Conservation (phyloP, 2,113 vertebrate genomes). For the Pica pica region DNA sequence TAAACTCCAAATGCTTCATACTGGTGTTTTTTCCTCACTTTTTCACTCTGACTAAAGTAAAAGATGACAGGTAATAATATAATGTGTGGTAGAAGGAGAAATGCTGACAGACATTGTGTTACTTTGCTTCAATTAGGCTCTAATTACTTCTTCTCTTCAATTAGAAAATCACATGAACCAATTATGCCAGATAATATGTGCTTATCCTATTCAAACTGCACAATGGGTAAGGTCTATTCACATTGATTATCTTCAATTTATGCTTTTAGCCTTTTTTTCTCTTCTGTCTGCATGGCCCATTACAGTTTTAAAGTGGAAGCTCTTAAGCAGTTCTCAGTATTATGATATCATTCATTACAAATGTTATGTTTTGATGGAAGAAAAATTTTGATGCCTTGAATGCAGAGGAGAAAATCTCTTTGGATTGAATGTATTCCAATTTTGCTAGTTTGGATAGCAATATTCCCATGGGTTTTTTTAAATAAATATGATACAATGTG, state of each 20-base stretch:
- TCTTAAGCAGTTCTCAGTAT: constrained; percentile 69
- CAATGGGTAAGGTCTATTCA: constrained; percentile 72
- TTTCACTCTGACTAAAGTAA: constrained; percentile 26
- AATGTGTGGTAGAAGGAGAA: constrained; percentile 58
- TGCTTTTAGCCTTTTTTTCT: constrained; percentile 66
- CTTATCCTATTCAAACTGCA: constrained; percentile 71
- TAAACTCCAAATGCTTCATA: constrained; percentile 27
- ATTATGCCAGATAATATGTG: constrained; percentile 72
- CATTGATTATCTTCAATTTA: constrained; percentile 72
- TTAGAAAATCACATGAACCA: constrained; percentile 74
- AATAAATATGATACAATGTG: constrained; percentile 23
- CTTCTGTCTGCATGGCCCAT: constrained; percentile 60
- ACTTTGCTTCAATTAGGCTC: constrained; percentile 71
- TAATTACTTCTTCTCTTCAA: constrained; percentile 73
- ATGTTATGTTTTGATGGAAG: constrained; percentile 67
- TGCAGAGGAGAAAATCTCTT: constrained; percentile 6
- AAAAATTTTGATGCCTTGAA: constrained; percentile 64
- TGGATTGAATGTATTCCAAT: not conserved
- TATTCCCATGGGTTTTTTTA: not conserved
- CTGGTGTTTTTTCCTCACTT: not conserved
- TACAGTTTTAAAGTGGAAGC: constrained; percentile 69
- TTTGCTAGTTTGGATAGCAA: constrained; percentile 40
- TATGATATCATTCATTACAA: constrained; percentile 71
- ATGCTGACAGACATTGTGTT: constrained; percentile 69
- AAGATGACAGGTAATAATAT: constrained; percentile 68